Base-by-base conservation (phyloP, 2,113 vertebrate genomes). In the Dissostichus mawsoni region DNA sequence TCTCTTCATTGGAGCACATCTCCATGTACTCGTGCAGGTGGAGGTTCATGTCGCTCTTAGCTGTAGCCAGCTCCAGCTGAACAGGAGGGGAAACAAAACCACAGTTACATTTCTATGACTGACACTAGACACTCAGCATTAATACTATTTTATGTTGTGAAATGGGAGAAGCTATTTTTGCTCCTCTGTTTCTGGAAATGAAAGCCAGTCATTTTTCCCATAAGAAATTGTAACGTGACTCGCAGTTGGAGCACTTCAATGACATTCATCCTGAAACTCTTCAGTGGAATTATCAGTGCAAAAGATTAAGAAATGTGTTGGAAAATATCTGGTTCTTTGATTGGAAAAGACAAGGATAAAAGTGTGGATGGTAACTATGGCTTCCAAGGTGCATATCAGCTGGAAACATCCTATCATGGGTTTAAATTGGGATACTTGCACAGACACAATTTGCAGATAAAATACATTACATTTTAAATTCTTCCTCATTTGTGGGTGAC, bases 21-120 rank as follows among this genome's bases (percentile, higher is more conserved):
- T 99, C 98, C 98, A 99, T 99, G 94, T 99, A 99, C 89, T 99
- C 98, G 0, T 99, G 98, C 62, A 99, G 93, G 86, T 99, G 98
- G 1, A 97, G 94, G 88, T 98, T 99, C 98, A 99, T 99, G 92
- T 99, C 98, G 0, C 96, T 98, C 90, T 99, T 99, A 50, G 98
- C 98, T 0, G 97, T 99, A 76, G 98, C 98, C 89, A 99, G 87
- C 63, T 99, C 98, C 92, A 99, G 88, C 98, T 99, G 62, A 57
- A 0, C 11, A 9, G 78, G 8, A n/a, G 51, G 79, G 1, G 51
- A 59, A 59, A 77, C 50, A 56, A 17, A 36, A 23, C 11, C 50
- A 52, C 18, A 36, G 16, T 11, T 17, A 17, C 16, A 33, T 50
- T 8, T n/a, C 12, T 14, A 2, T 5, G 14, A 23, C 4, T n/a